Evolutionary conservation across 1,140 invertebrate genomes (phyloP).

Genomic region (Brachionus sp.): DNA sequence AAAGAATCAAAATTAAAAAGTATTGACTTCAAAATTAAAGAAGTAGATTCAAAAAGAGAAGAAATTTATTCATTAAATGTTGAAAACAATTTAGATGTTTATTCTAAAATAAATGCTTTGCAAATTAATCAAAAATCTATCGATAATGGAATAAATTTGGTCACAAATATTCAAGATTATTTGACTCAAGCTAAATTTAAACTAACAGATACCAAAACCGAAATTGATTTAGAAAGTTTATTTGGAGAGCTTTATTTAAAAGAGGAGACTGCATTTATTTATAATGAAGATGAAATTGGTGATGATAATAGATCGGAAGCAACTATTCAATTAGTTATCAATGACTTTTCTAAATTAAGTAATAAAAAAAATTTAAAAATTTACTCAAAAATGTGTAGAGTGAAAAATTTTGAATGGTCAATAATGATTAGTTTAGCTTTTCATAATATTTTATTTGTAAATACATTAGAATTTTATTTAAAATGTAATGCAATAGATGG

Average conservation of each 20-base stretch:
- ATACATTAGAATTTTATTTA: neutral
- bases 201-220: neutral
- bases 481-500: neutral
- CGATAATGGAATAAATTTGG: neutral
- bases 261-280: neutral
- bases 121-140: neutral
- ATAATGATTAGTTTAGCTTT: neutral
- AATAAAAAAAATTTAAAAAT: neutral
- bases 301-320: neutral
- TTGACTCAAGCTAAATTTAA: neutral
- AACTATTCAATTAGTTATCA: neutral
- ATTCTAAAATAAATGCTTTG: too few species aligned
- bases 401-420: neutral
- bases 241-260: neutral
- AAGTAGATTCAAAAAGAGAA: neutral
- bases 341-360: neutral
- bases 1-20: neutral
- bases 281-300: neutral
- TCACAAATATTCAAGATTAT: neutral
- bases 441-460: neutral
- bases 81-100: too few species aligned
- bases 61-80: neutral
- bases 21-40: neutral
- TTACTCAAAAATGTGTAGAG: neutral
- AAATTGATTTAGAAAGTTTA: neutral